A percentile compares a stretch with the other conserved stretches of the same genome.
Conservation (phyloP, 30 jellyfish, hydroid and myxozoan genomes). For the Chrysaora quinquecirrha region DNA sequence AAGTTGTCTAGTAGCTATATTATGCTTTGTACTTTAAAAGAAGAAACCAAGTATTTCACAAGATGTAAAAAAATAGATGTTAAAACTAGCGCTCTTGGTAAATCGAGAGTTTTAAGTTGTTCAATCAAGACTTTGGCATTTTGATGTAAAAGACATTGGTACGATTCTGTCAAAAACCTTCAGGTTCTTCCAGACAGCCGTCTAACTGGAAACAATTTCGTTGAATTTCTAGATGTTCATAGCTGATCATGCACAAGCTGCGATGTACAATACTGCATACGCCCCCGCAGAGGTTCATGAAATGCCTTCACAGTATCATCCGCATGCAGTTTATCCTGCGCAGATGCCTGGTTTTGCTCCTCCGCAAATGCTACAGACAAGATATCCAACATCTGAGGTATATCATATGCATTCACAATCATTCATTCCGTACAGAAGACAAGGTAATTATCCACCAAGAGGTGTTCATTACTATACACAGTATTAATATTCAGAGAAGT, state of each 20-base stretch:
- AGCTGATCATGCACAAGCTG: conserved; percentile 79
- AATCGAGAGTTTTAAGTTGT: too few species aligned
- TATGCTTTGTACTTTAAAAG: too few species aligned
- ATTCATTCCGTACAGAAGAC: conserved; percentile 60
- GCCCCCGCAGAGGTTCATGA: conserved; percentile 71
- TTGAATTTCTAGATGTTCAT: conserved; percentile 55
- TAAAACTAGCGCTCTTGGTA: too few species aligned
- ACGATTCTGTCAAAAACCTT: neutral
- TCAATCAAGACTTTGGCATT: too few species aligned
- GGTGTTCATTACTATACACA: conserved; percentile 58
- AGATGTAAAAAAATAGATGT: too few species aligned
- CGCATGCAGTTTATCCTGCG: conserved; percentile 60
- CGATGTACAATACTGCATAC: conserved; percentile 67
- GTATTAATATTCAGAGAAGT: conserved; percentile 1
- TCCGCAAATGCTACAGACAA: conserved; percentile 57
- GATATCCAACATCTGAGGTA: conserved; percentile 64
- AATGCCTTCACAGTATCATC: conserved; percentile 48
- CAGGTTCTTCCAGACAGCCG: neutral
- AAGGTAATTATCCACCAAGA: conserved; percentile 61
- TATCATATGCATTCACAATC: conserved; percentile 66
- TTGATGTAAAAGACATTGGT: too few species aligned
- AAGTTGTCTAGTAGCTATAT: too few species aligned
- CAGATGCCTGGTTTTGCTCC: conserved; percentile 73
- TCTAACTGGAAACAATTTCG: neutral
- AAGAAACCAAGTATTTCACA: too few species aligned